Conservation (phyloP, 2,113 vertebrate species). For the Australoheros scitulus region DNA sequence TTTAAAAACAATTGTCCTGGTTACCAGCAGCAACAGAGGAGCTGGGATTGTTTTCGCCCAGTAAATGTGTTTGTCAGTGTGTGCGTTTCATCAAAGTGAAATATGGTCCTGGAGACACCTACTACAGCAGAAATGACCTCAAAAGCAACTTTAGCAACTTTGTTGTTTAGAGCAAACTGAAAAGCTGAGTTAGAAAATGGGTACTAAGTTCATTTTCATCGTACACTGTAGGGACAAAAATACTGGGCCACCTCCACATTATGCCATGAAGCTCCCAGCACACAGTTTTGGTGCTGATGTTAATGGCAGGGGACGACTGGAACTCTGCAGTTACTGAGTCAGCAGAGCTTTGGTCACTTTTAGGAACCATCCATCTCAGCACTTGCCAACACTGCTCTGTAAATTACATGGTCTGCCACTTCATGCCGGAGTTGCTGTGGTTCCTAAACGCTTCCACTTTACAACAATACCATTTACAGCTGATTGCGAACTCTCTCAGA, state of each 20-base stretch:
- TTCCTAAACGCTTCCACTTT: not conserved
- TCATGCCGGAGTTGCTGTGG: not conserved
- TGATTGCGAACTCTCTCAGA: not conserved
- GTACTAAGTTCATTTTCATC: not conserved
- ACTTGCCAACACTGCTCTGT: not conserved
- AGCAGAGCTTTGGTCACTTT: not conserved
- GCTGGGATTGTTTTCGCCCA: not conserved
- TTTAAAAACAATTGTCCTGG: not conserved
- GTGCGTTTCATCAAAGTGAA: not conserved
- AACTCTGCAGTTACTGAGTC: not conserved
- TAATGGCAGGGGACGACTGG: not conserved
- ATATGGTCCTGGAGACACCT: not conserved
- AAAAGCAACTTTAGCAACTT: too few species aligned
- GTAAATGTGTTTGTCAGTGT: fast-evolving
- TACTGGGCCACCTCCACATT: too few species aligned
- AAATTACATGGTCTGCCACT: not conserved
- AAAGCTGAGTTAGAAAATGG: not conserved
- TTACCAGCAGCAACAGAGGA: not conserved
- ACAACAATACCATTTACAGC: not conserved
- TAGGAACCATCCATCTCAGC: fast-evolving
- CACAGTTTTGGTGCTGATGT: not conserved
- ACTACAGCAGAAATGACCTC: not conserved
- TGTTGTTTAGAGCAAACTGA: not conserved
- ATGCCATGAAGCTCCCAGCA: not conserved
- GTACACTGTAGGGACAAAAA: not conserved